Evolutionary conservation across 2,888 invertebrate genomes (phyloP).

Genomic region (Synergus gifuensis): DNA sequence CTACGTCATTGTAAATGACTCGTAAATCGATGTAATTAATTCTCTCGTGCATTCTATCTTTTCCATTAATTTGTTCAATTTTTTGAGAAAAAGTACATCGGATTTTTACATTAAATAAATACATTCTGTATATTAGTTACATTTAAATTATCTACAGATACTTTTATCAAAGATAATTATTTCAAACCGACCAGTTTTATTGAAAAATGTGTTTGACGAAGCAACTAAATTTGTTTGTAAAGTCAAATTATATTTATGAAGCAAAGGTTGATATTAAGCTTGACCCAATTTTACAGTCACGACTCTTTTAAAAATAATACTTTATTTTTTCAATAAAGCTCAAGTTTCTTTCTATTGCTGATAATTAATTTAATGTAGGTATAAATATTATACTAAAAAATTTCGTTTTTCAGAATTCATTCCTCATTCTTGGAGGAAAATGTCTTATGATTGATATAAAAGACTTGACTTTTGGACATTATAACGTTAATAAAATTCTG

Average conservation of each 20-base stretch:
- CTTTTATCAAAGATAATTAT: not conserved
- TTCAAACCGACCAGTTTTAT: not conserved
- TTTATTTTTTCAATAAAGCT: not conserved
- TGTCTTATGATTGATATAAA: conserved; percentile 85
- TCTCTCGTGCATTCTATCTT: not conserved
- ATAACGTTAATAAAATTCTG: conserved; percentile 82
- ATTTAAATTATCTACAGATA: not conserved
- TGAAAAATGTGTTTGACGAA: not conserved
- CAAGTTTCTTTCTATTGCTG: not conserved
- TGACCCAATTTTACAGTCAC: not conserved
- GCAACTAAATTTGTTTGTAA: not conserved
- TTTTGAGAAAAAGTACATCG: not conserved
- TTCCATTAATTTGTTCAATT: not conserved
- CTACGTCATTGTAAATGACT: not conserved
- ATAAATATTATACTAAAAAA: not conserved
- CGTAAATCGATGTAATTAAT: not conserved
- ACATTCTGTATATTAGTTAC: too few species aligned
- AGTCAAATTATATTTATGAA: conserved; percentile 4
- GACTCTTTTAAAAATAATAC: not conserved
- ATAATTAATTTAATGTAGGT: not conserved
- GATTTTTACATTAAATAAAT: too few species aligned
- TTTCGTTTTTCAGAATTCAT: conserved; percentile 84
- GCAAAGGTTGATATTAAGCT: not conserved
- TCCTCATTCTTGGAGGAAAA: conserved; percentile 81
- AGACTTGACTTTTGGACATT: conserved; percentile 94